Base-by-base conservation (phyloP, 1,140 invertebrate species). In the Asobara japonica region DNA sequence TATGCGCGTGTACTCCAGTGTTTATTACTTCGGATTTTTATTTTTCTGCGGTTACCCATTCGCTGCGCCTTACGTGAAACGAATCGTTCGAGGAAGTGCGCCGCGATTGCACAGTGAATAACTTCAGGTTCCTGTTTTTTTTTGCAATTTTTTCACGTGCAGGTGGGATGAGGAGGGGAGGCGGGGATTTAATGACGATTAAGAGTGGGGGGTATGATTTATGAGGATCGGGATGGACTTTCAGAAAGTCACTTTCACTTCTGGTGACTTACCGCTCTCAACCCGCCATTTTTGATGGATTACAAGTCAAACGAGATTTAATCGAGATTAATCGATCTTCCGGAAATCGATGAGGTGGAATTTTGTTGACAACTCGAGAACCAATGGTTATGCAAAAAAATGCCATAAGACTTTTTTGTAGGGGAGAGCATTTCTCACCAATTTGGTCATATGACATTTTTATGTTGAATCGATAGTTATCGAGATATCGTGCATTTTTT, bases 11-110 rank as follows among this genome's bases (percentile, higher is more conserved):
- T 93, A 90, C 75, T 76, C 75, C 0, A 89, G 89, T 11, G 77
- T 93, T 8, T 91, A 92, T 76, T 95, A 91, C 77, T 89, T 89
- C 20, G 93, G 90, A 30, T 90, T 91, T 48, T 82, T 91, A 60
- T 79, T 92, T 18, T 93, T 92, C 76, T 69, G 90, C 0, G 75
- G 87, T 0, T 94, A 92, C 89, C 88, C 90, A 0, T 16, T 92
- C 1, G 71, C 90, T 10, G 84, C 83, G 20, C 86, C 87, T 20
- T 74, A 84, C 27, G 74, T 90, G 3, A 88, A 86, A 61, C 79
- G 72, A n/a, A 29, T 81, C 6, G 41, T 88, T 16, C 71, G 77
- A 0, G 75, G 75, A 61, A 80, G 69, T 33, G 68, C 6, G 45
- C n/a, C 1, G 8, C 61, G 41, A n/a, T 36, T 71, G 18, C 71